Percentiles rank a stretch among this genome's conserved stretches.
phyloP scores from a whole-genome alignment of 2,888 invertebrate genomes.

The Stenodera caucasica region DNA sequence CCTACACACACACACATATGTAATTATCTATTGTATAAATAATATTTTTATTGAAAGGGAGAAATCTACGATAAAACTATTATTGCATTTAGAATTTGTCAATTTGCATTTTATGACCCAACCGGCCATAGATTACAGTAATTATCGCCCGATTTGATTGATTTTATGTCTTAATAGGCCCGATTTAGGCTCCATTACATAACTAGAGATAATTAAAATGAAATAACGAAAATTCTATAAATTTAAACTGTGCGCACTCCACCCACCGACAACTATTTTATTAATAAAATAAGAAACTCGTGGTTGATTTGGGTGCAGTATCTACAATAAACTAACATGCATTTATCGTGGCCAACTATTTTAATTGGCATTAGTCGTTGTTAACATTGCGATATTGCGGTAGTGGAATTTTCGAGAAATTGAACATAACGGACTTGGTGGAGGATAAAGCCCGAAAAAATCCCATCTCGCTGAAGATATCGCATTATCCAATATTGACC shows the following conservation, averaged over 20 bases:
- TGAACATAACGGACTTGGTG: background rate
- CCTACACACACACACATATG: constrained; percentile 11
- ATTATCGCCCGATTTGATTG: background rate
- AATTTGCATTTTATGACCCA: background rate
- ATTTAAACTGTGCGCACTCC: background rate
- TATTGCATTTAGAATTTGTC: background rate
- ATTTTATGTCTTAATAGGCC: background rate
- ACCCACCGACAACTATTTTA: background rate
- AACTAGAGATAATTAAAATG: no score
- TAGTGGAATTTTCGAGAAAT: background rate
- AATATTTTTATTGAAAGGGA: background rate
- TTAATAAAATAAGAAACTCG: background rate
- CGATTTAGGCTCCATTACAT: background rate
- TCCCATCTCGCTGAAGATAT: no score
- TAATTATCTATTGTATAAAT: constrained; percentile 6
- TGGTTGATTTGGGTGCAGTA: constrained; percentile 2
- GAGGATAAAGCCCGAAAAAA: no score
- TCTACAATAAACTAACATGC: background rate
- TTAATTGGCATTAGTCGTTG: constrained; percentile 2
- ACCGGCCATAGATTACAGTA: background rate
- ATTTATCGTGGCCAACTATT: constrained; percentile 7
- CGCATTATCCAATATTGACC: no score
- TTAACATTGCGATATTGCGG: background rate
- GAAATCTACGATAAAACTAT: background rate
- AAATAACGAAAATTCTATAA: no score